A percentile compares a stretch with the other conserved stretches of the same genome.
Conservation (phyloP, 2,888 invertebrate genomes). For the Cheiracanthium punctorium region DNA sequence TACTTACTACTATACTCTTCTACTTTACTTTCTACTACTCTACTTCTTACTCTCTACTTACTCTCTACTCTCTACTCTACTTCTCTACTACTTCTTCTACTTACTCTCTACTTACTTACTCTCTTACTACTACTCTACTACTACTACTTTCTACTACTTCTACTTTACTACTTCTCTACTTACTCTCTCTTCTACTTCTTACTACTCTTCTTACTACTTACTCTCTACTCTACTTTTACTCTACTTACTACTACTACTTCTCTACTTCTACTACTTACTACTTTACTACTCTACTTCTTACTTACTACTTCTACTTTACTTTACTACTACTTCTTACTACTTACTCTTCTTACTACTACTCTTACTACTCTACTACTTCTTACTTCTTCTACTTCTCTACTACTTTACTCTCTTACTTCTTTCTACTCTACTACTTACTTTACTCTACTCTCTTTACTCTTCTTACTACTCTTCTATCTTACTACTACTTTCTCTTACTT, state of each 20-base stretch:
- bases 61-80: neutral
- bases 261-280: neutral
- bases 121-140: neutral
- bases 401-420: neutral
- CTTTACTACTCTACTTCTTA: neutral
- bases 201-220: neutral
- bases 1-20: neutral
- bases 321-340: too few species aligned
- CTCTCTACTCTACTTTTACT: neutral
- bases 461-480: neutral
- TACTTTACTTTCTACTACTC: neutral
- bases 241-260: neutral
- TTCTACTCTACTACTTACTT: neutral
- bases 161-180: neutral
- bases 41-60: neutral
- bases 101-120: neutral
- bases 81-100: neutral
- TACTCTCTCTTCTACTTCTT: neutral
- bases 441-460: neutral
- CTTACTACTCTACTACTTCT: neutral
- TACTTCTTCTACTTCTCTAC: neutral
- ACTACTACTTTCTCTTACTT: neutral
- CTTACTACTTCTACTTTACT: neutral
- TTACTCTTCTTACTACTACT: neutral
- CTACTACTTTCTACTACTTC: neutral